Evolutionary conservation across 2,797 vertebrate genomes (phyloP), one percentile per base, ranked within the genome.

Genomic region (Scarus forsteni): DNA sequence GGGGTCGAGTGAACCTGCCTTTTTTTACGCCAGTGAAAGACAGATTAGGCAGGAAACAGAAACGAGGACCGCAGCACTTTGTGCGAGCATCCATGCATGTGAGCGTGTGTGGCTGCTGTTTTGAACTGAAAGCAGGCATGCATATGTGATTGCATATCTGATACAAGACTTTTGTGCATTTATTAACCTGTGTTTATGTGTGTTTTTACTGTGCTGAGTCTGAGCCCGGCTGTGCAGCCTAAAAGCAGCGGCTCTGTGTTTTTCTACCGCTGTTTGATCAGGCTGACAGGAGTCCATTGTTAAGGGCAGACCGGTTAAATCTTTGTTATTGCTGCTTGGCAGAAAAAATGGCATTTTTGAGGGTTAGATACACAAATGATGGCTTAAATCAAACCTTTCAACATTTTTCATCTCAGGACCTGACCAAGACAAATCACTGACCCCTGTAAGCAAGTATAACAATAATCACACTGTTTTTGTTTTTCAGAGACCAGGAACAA

Each of bases 221-320:
- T 66, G 60, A 75, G 73, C 14, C 55, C 48, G 72, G 18, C 65
- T 74, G 52, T 63, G 16, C 75, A 60, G 72, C 67, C 72, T 80
- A 59, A 88, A 81, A 79, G 75, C 65, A 62, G 55, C 48, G 54
- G 53, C 81, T 72, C 66, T 16, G 60, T 81, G 77, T 67, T 89
- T 81, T 64, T 57, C 71, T 83, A 46, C 55, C 53, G 46, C 56
- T 77, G 80, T 84, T 85, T 84, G 81, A 90, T 90, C 80, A 80
- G 36, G 63, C 75, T 89, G 86, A 86, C 79, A 82, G 83, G 54
- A 79, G 77, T 43, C 79, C 70, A 80, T 85, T 88, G 85, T 89
- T 86, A 62, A 36, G 65, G 72, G 60, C 73, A n/a, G 76, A 46
- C 55, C 69, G 70, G 50, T 77, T 83, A 73, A 83, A 69, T 65